Conservation (phyloP, 2,797 vertebrate species). For the Anguilla anguilla region DNA sequence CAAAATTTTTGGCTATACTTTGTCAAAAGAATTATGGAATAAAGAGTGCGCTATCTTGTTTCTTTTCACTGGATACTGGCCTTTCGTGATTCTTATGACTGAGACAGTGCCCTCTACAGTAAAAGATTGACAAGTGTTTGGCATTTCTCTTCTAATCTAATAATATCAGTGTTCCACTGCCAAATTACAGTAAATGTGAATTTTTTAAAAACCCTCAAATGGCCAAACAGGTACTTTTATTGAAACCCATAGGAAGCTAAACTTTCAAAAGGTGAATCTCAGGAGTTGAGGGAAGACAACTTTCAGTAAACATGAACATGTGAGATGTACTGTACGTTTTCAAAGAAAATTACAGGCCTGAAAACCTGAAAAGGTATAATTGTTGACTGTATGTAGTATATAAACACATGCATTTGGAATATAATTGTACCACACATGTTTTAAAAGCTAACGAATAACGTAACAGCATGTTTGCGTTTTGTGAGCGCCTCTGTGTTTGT, state of each 20-base stretch:
- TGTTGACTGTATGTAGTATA: background rate
- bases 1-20: too few relatives aligned
- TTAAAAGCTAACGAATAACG: background rate
- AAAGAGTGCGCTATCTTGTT: too few relatives aligned
- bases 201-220: background rate
- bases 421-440: slow-evolving; percentile 13
- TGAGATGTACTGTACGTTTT: too few relatives aligned
- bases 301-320: background rate
- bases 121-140: too few relatives aligned
- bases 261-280: background rate
- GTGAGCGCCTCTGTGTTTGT: background rate
- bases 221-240: background rate
- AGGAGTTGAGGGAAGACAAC: background rate
- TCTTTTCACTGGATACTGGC: too few relatives aligned
- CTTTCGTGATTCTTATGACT: too few relatives aligned
- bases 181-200: background rate
- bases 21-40: too few relatives aligned
- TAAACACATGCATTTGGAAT: slow-evolving; percentile 8
- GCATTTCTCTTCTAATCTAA: background rate
- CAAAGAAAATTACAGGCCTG: background rate
- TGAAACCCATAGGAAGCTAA: background rate
- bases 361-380: background rate
- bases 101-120: too few relatives aligned
- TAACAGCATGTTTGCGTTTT: too few relatives aligned
- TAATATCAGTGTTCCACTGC: background rate